Evolutionary conservation across 2,888 invertebrate species (phyloP).

Genomic region (Ichneumoninae sp.): DNA sequence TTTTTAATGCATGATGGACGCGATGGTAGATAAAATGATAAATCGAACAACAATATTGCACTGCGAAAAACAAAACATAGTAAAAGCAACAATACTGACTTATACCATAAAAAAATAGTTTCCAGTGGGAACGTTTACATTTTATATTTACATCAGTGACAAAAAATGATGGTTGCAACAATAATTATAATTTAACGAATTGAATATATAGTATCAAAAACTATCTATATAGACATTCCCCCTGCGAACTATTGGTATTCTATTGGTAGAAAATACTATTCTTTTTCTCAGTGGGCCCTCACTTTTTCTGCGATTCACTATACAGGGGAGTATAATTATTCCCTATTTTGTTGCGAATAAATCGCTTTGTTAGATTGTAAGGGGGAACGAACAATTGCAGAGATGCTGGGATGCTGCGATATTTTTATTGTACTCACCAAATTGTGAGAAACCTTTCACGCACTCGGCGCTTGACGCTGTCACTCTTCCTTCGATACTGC

Average conservation of each 20-base stretch:
- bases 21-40: not conserved
- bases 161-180: too few species aligned
- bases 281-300: not conserved
- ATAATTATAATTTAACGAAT: too few species aligned
- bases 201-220: too few species aligned
- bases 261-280: too few species aligned
- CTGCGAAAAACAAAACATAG: too few species aligned
- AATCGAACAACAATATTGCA: not conserved
- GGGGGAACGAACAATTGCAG: not conserved
- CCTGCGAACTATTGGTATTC: too few species aligned
- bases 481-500: conserved; percentile 87
- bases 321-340: not conserved
- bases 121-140: too few species aligned
- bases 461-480: conserved; percentile 86
- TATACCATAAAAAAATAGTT: too few species aligned
- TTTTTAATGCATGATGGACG: not conserved
- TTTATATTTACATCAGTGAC: too few species aligned
- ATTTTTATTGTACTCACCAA: conserved; percentile 85
- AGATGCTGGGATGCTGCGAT: not conserved
- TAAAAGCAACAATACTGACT: too few species aligned
- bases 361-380: not conserved
- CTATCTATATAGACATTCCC: too few species aligned
- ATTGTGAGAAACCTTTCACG: conserved; percentile 87
- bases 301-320: not conserved
- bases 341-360: not conserved